Evolutionary conservation across 1,140 invertebrate genomes (phyloP), one percentile per base, ranked within the genome.

Genomic region (Triops cancriformis): DNA sequence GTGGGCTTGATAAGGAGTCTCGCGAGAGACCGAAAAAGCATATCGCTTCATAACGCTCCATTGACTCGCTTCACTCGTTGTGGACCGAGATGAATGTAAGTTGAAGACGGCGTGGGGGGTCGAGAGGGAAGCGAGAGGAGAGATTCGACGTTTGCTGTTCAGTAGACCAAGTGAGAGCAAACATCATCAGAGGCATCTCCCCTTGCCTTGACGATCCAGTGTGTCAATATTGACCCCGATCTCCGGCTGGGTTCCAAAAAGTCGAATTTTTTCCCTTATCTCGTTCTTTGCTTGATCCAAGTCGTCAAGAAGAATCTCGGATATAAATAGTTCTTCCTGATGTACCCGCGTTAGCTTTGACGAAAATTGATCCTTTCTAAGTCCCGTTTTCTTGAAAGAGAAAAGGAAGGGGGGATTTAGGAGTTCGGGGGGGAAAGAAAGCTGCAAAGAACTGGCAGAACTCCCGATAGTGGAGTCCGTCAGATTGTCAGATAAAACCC

Each of bases 321-420:
- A 23, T 64, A 64, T 64, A 64, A 64, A 64, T 64, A 64, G 51
- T 64, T 64, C 51, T 5, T 64, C 51, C n/a, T 64, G n/a, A 64
- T 64, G 51, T 23, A 64, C 51, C 51, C 51, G 23, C 51, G 51
- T 64, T 64, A 64, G 51, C 51, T 64, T 18, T 23, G 51, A 64
- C 51, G 51, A 64, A 64, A 64, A 64, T 64, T 64, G 51, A 64
- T 64, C 51, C 51, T 64, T 64, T 64, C 51, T 64, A 64, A 64
- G 51, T 64, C 51, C 23, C 51, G 14, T 64, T 18, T 23, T 64
- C 23, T 64, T 37, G 31, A 37, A 37, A 37, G 31, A 37, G 7
- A 37, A 37, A 37, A 37, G 31, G 31, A 37, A 64, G 51, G 51
- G 43, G 4, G 51, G 51, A 23, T 64, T 64, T 18, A 0, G 51